phyloP scores from a whole-genome alignment of 2,113 vertebrate species.

The Procavia capensis region DNA sequence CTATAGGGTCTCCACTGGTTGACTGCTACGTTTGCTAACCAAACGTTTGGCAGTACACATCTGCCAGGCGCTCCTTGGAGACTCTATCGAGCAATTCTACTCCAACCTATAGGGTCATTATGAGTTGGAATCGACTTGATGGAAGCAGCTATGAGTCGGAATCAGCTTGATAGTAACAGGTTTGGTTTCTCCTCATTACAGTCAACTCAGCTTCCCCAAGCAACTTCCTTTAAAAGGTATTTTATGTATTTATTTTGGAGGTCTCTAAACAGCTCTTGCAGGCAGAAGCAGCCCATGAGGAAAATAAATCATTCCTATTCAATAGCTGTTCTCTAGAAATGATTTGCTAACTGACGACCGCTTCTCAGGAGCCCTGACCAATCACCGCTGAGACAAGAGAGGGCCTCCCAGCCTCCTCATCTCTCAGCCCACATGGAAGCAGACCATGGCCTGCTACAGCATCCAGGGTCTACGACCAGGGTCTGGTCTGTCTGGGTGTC shows the following conservation, averaged over 20 bases:
- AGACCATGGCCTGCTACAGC: constrained; percentile 64
- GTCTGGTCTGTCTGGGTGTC: background rate
- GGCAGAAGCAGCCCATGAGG: constrained; percentile 71
- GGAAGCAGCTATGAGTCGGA: no score
- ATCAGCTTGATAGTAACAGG: no score
- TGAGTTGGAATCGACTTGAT: no score
- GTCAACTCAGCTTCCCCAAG: constrained; percentile 24
- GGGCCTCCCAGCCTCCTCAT: constrained; percentile 32
- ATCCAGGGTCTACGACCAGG: background rate
- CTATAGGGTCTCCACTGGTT: no score
- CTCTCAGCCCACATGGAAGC: background rate
- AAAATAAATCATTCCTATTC: constrained; percentile 63
- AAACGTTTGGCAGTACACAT: no score
- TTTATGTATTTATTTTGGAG: no score
- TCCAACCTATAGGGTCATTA: no score
- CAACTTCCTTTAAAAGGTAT: constrained; percentile 47
- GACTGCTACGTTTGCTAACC: no score
- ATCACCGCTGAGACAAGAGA: constrained; percentile 74
- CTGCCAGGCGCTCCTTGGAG: no score
- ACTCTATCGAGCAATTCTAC: no score
- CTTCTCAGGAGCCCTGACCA: constrained; percentile 71
- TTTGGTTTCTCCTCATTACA: constrained; percentile 68
- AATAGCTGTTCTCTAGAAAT: background rate
- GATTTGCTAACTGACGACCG: constrained; percentile 67
- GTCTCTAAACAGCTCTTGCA: no score